Evolutionary conservation across 2,797 vertebrate species (phyloP), one percentile per base, ranked within the genome.

Genomic region (Lindbergichthys nudifrons): DNA sequence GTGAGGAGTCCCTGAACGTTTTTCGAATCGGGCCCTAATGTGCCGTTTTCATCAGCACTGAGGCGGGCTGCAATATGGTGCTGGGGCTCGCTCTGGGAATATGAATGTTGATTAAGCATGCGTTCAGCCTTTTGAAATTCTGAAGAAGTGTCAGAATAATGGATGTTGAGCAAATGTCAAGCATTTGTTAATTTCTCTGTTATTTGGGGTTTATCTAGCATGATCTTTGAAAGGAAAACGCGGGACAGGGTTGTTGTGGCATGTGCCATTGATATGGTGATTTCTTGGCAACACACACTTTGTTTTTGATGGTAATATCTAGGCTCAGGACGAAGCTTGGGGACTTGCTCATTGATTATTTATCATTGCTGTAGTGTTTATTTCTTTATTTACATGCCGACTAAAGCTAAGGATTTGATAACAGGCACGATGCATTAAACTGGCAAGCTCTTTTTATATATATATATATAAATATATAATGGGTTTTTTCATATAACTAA

Each of bases 101-200:
- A 99, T 99, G 98, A 99, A 98, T 99, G 97, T 98, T 99, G 97
- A 99, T 99, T 97, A 98, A 98, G 97, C 96, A 97, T 97, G 96
- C 96, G 96, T 96, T 96, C 96, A 97, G 97, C 96, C 97, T 97
- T 95, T 99, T 99, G 97, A 98, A 97, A 97, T 96, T 96, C 96
- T 96, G 95, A 96, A 96, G 96, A 97, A 94, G 97, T 99, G 98
- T 99, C 98, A 99, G 97, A 98, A 99, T 99, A 99, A 99, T 99
- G 96, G 97, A 99, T 99, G 98, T 98, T 97, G 96, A 99, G 98
- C 97, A 98, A 99, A 99, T 99, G 97, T 99, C 98, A 98, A 98
- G 97, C 97, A 97, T 98, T 99, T 98, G 97, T 99, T 99, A 98
- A 99, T 99, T 99, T 98, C 96, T 97, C 96, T 97, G 96, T 99